Evolutionary conservation across 2,888 invertebrate species (phyloP), one percentile per base, ranked within the genome.

Genomic region (Polydrusus tereticollis): DNA sequence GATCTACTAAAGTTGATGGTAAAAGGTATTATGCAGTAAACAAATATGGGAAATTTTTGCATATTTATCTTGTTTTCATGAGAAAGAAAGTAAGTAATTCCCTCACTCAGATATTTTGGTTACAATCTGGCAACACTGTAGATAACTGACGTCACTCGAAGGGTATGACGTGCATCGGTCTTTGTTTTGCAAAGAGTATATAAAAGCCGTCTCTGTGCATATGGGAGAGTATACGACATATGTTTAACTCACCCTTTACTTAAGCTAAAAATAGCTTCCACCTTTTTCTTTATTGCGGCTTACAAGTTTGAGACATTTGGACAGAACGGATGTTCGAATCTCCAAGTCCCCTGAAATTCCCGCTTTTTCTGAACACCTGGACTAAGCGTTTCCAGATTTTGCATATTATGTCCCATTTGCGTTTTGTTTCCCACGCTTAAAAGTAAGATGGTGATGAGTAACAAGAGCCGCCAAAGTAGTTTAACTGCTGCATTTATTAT

Each of bases 241-340:
- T 52, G 16, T 29, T 29, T 55, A 55, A 18, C 6, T 16, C 43
- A 41, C 43, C 38, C 58, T 20, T 59, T 43, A 26, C 26, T 59
- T 65, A 36, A 62, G 41, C 55, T 69, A 69, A 62, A 68, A 68
- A 68, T 68, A 68, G 60, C 21, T 36, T 52, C 68, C 68, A 38
- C 55, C 6, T 20, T 43, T 26, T 43, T 23, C 23, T 23, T 69
- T 55, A 10, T 29, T 29, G 18, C 10, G 10, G 16, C 14, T 29
- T 55, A 18, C 14, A 14, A 29, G 5, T 26, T 2, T 47, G 50
- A 52, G 41, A 62, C 55, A 69, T 69, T 69, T 69, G 63, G 47
- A 64, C 29, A n/a, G 23, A 47, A 36, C 69, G 63, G 69, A 69
- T 63, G 38, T 41, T n/a, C n/a, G 41, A 20, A 63, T 57, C 57